Conservation (phyloP, 2,888 invertebrate genomes). For the Tridacna gigas region DNA sequence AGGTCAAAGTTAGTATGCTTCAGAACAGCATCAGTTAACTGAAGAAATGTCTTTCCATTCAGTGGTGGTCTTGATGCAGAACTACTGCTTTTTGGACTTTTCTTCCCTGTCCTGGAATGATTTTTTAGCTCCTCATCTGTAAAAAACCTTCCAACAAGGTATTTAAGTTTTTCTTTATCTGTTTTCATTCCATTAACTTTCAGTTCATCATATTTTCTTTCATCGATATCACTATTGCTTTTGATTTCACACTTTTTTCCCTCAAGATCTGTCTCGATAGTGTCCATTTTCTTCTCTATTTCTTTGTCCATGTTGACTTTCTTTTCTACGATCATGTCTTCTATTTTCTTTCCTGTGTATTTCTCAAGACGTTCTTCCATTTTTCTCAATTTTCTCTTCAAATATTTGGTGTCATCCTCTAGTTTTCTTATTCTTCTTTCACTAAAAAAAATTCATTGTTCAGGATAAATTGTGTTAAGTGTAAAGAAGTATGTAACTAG, state of each 20-base stretch:
- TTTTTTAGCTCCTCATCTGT: conserved; percentile 31
- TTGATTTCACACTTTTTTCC: conserved; percentile 5
- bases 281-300: conserved; percentile 20
- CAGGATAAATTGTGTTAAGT: neutral
- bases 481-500: neutral
- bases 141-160: conserved; percentile 27
- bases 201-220: conserved; percentile 15
- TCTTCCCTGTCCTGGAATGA: conserved; percentile 33
- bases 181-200: conserved; percentile 1
- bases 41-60: conserved; percentile 12
- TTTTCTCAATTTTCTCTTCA: conserved; percentile 30
- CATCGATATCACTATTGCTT: neutral
- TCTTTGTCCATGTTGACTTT: conserved; percentile 5
- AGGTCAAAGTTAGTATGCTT: conserved; percentile 22
- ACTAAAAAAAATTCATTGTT: conserved; percentile 25
- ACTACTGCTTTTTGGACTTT: conserved; percentile 13
- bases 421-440: conserved; percentile 39
- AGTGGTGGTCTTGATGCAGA: conserved; percentile 19
- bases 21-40: conserved; percentile 23
- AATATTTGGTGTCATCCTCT: conserved; percentile 28
- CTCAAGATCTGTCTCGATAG: neutral
- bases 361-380: conserved; percentile 25
- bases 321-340: neutral
- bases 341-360: conserved; percentile 4
- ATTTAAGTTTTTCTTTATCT: conserved; percentile 35